These are phyloP conservation scores for Pristionchus maxplancki DNA, from an alignment of 2,888 invertebrate species.

Conservation along the genomic window DNA sequence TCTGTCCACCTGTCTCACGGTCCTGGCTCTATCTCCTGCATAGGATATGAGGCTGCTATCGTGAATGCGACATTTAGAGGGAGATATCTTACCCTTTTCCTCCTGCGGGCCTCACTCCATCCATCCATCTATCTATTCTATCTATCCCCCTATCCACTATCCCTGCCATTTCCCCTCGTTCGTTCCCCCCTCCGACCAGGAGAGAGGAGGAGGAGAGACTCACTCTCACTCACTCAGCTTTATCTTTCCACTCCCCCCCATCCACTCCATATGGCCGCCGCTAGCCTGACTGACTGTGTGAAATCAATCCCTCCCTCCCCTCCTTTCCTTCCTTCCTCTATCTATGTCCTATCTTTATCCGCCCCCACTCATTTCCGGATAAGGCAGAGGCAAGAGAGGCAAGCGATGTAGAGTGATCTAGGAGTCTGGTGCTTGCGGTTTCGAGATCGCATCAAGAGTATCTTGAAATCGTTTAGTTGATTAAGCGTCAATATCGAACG, in stretches of 20 bases:
- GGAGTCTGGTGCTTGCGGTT: neutral
- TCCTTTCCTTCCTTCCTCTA: neutral
- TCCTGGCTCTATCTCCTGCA: neutral
- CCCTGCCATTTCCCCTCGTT: constrained; percentile 33
- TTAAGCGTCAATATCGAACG: too few species aligned
- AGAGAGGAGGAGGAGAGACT: neutral
- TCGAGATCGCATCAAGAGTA: too few species aligned
- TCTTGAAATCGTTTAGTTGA: too few species aligned
- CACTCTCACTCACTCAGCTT: constrained; percentile 34
- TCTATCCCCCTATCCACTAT: constrained; percentile 25
- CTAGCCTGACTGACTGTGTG: constrained; percentile 21
- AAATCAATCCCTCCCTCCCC: constrained; percentile 22
- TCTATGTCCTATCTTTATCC: constrained; percentile 12
- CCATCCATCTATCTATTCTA: constrained; percentile 21
- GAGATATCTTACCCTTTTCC: constrained; percentile 25
- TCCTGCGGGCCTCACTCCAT: neutral
- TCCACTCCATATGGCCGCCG: constrained; percentile 41
- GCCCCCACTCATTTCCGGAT: constrained; percentile 28
- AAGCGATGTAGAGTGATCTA: neutral
- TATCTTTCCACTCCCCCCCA: neutral
- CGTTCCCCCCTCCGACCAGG: neutral
- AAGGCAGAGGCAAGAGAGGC: neutral
- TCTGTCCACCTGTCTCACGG: neutral
- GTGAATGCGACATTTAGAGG: constrained; percentile 22
- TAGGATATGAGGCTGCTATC: neutral